These are phyloP conservation scores for Carassius gibelio DNA, from an alignment of 2,113 vertebrate species.

Conservation along the genomic window DNA sequence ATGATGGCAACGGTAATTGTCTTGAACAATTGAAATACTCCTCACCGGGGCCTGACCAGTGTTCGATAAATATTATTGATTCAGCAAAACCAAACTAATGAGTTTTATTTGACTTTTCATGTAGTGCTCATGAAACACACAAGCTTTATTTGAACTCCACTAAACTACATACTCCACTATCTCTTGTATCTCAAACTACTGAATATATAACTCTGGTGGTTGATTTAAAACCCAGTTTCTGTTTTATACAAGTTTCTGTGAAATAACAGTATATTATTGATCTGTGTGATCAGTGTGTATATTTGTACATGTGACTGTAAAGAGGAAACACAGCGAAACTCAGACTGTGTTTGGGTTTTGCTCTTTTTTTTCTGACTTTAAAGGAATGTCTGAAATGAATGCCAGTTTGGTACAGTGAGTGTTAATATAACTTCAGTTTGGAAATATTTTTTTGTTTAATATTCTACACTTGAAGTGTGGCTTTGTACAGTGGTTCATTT, in stretches of 20 bases:
- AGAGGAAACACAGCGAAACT: neutral
- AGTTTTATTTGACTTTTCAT: neutral
- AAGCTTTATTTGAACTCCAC: neutral
- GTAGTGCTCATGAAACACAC: neutral
- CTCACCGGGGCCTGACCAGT: too few species aligned
- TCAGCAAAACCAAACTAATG: neutral
- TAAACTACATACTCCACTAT: neutral
- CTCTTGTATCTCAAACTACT: neutral
- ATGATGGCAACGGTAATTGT: neutral
- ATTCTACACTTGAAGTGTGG: too few species aligned
- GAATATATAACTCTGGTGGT: neutral
- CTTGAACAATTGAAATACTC: neutral
- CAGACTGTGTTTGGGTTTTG: too few species aligned
- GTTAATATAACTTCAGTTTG: too few species aligned
- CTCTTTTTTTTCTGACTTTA: too few species aligned
- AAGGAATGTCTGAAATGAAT: too few species aligned
- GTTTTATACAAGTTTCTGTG: neutral
- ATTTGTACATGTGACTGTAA: neutral
- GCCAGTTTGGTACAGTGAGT: too few species aligned
- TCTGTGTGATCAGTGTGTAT: neutral
- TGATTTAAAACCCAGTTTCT: neutral
- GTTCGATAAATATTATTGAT: neutral
- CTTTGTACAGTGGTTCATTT: too few species aligned
- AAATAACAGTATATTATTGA: neutral
- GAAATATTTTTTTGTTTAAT: too few species aligned